Conservation (phyloP, 2,113 vertebrate species). For the Stigmatopora nigra region DNA sequence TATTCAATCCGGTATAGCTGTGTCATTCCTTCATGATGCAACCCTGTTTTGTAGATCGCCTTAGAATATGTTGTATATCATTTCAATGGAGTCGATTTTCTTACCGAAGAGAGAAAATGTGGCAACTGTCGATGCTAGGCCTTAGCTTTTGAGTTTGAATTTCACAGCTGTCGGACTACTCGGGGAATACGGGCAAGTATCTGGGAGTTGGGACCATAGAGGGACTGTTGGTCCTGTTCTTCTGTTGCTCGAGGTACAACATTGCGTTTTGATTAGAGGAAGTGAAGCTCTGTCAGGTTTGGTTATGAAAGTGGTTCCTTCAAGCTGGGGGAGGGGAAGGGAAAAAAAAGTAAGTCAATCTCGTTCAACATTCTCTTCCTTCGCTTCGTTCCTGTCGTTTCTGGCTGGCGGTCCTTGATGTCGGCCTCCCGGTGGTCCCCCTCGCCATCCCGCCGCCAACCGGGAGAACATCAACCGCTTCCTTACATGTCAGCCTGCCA, state of each 20-base stretch:
- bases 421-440: constrained; percentile 35
- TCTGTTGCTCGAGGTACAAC: neutral
- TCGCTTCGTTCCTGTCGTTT: constrained; percentile 18
- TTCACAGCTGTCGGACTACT: constrained; percentile 1
- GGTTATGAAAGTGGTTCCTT: constrained; percentile 45
- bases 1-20: neutral
- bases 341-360: constrained; percentile 28
- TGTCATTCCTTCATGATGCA: neutral
- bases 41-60: neutral
- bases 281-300: constrained; percentile 21
- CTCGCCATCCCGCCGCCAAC: constrained; percentile 38
- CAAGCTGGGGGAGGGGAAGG: constrained; percentile 16
- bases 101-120: neutral
- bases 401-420: constrained; percentile 44
- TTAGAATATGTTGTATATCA: neutral
- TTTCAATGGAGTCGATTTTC: neutral
- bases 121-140: neutral
- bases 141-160: neutral
- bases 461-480: constrained; percentile 45
- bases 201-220: neutral
- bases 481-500: constrained; percentile 46
- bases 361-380: constrained; percentile 30
- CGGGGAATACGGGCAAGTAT: constrained; percentile 1
- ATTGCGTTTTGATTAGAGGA: neutral
- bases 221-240: constrained; percentile 1